These are phyloP conservation scores for Characodon lateralis DNA, from an alignment of 2,797 vertebrate genomes.

Conservation along the genomic window DNA sequence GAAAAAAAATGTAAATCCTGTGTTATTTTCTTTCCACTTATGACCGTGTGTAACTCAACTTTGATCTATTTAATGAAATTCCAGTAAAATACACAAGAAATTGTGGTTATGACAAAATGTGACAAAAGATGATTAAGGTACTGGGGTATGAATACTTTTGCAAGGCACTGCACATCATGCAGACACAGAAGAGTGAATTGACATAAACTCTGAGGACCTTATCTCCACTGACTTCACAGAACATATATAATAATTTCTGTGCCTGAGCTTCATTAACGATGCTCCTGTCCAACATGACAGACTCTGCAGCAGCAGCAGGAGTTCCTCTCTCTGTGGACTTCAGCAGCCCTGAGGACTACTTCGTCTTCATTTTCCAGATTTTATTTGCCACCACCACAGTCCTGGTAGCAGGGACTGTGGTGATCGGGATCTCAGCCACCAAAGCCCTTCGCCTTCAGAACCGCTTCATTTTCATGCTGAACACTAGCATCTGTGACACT, in stretches of 20 bases:
- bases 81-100: not conserved
- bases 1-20: too few species aligned
- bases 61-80: too few species aligned
- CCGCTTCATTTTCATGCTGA: conserved; percentile 82
- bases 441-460: conserved; percentile 70
- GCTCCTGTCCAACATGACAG: conserved; percentile 46
- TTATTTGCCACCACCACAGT: conserved; percentile 68
- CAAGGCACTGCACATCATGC: not conserved
- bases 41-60: too few species aligned
- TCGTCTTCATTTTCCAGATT: conserved; percentile 77
- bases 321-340: conserved; percentile 74
- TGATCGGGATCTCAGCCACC: conserved; percentile 61
- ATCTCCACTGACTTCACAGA: not conserved
- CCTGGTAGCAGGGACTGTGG: conserved; percentile 68
- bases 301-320: conserved; percentile 7
- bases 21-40: too few species aligned
- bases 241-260: not conserved
- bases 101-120: not conserved
- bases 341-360: conserved; percentile 66
- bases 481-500: conserved; percentile 75
- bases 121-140: too few species aligned
- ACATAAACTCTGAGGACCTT: not conserved
- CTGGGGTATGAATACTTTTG: not conserved
- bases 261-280: conserved; percentile 27
- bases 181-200: not conserved